Conservation (phyloP, 2,888 invertebrate species). For the Helleia helle region DNA sequence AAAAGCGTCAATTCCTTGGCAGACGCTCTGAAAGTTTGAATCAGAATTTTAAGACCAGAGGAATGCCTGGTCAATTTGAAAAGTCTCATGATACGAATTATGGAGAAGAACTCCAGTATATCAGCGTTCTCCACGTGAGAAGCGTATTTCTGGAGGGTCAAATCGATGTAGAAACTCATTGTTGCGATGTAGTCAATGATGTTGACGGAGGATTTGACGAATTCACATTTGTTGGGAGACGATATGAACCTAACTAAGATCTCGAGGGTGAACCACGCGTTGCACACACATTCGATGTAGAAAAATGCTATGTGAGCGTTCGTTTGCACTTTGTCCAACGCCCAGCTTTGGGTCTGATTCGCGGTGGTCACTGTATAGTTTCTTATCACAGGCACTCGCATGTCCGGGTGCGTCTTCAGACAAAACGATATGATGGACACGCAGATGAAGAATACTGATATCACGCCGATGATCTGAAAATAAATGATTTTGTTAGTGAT, state of each 20-base stretch:
- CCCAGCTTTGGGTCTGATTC: constrained; percentile 84
- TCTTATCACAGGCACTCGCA: constrained; percentile 92
- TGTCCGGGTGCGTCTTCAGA: constrained; percentile 99
- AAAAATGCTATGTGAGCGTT: constrained; percentile 98
- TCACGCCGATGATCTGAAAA: constrained; percentile 95
- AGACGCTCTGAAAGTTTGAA: constrained; percentile 97
- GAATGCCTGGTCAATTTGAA: constrained; percentile 98
- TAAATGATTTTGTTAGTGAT: too few species aligned
- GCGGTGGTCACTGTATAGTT: constrained; percentile 86
- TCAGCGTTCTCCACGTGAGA: constrained; percentile 95
- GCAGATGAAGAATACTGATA: constrained; percentile 99
- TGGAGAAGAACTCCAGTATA: constrained; percentile 97
- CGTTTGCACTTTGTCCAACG: constrained; percentile 91
- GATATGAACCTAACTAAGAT: constrained; percentile 95
- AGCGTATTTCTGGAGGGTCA: constrained; percentile 90
- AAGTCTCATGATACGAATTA: constrained; percentile 97
- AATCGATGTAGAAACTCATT: constrained; percentile 97
- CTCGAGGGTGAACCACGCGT: constrained; percentile 99
- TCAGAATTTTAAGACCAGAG: constrained; percentile 97
- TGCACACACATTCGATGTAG: constrained; percentile 98
- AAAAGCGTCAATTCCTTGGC: constrained; percentile 96
- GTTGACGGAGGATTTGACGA: constrained; percentile 97
- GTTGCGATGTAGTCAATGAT: constrained; percentile 99
- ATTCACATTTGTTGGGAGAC: constrained; percentile 94
- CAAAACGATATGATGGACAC: constrained; percentile 99